Conservation (phyloP, 2,888 invertebrate species). For the Brachypalpus laphriformis region DNA sequence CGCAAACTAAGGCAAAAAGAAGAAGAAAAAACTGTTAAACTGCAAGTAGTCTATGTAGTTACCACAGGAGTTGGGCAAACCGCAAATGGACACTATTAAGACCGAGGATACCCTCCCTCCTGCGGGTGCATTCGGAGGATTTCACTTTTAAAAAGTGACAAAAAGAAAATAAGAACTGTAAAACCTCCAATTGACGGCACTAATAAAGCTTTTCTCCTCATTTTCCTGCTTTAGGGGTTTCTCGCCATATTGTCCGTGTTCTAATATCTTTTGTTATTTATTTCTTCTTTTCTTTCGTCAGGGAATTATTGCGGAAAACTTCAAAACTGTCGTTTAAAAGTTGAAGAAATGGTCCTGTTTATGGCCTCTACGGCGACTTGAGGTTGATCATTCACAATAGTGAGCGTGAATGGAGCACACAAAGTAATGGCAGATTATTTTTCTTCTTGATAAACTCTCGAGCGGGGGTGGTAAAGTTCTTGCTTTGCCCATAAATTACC, state of each 20-base stretch:
- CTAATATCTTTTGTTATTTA: not conserved
- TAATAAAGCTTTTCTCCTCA: slow-evolving; percentile 65
- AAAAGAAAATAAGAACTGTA: slow-evolving; percentile 27
- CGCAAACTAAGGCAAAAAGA: not conserved
- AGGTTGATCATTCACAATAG: slow-evolving; percentile 28
- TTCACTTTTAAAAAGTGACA: slow-evolving; percentile 46
- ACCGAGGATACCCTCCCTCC: not conserved
- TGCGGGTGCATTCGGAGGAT: slow-evolving; percentile 49
- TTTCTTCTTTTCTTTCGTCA: slow-evolving; percentile 1
- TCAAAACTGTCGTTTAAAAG: slow-evolving; percentile 68
- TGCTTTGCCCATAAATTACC: not conserved
- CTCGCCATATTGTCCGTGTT: slow-evolving; percentile 3
- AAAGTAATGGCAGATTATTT: slow-evolving; percentile 46
- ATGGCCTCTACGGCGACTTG: slow-evolving; percentile 27
- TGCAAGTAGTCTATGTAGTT: slow-evolving; percentile 50
- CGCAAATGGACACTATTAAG: slow-evolving; percentile 61
- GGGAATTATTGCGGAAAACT: slow-evolving; percentile 60
- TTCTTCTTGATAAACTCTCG: not conserved
- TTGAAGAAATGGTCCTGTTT: slow-evolving; percentile 65
- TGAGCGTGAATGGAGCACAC: slow-evolving; percentile 19
- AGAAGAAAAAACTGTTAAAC: slow-evolving; percentile 22
- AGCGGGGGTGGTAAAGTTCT: not conserved
- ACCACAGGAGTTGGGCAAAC: slow-evolving; percentile 55
- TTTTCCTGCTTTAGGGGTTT: slow-evolving; percentile 16
- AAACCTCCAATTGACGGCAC: slow-evolving; percentile 53